Percentiles rank a stretch among this genome's conserved stretches.
Evolutionary conservation across 2,797 vertebrate species (phyloP).

Genomic region (Perodicticus potto): DNA sequence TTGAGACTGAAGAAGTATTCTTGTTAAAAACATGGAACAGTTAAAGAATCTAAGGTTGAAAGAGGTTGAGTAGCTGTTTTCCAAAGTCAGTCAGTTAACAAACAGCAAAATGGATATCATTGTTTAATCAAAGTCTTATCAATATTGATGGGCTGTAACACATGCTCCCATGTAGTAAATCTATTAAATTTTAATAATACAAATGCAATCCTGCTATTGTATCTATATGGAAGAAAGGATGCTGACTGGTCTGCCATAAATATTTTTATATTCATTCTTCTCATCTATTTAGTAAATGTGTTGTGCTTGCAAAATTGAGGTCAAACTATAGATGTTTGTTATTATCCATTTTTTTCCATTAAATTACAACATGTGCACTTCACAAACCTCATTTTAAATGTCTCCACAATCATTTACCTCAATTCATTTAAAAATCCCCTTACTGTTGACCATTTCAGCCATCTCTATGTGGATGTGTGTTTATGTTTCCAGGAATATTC

Average conservation of each 20-base stretch:
- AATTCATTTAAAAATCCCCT: constrained; percentile 18
- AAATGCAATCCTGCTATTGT: not conserved
- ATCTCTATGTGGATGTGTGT: not conserved
- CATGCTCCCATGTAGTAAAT: not conserved
- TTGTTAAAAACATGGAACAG: not conserved
- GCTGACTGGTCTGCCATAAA: not conserved
- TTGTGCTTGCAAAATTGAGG: constrained; percentile 20
- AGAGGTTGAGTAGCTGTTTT: not conserved
- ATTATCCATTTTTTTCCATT: not conserved
- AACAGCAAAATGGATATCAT: not conserved
- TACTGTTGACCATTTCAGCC: not conserved
- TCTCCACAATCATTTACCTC: not conserved
- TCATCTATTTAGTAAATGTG: not conserved
- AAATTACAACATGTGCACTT: not conserved
- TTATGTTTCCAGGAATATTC: constrained; percentile 1
- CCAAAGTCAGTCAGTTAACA: not conserved
- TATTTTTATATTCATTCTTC: constrained; percentile 28
- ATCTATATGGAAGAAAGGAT: not conserved
- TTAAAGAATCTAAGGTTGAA: not conserved
- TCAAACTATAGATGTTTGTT: not conserved
- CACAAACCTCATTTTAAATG: constrained; percentile 15
- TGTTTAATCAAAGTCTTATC: constrained; percentile 24
- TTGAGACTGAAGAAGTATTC: not conserved
- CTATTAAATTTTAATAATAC: constrained; percentile 53
- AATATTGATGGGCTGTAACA: not conserved